Evolutionary conservation across 2,888 invertebrate genomes (phyloP), one percentile per base, ranked within the genome.

Genomic region (Synergus itoensis): DNA sequence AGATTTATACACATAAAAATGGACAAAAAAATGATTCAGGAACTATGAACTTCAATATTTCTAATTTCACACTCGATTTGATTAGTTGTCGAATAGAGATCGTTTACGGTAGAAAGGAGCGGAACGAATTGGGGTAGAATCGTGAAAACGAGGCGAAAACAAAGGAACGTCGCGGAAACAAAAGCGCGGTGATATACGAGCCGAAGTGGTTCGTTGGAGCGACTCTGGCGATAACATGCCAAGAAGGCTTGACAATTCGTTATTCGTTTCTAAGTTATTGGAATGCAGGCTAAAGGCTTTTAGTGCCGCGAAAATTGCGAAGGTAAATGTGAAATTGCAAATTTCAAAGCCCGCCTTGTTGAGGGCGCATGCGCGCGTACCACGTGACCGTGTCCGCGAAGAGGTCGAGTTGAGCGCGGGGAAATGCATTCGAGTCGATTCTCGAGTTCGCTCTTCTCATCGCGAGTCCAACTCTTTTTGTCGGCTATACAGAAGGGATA

Each of bases 401-500:
- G 67, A 43, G 4, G 11, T 48, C 45, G 48, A 48, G 48, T 48
- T 16, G 45, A 48, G 69, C 48, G 67, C n/a, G 57, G 36, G 73
- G 53, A 73, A 73, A 16, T 53, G n/a, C 73, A 73, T 53, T 69
- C 69, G 28, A 69, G 48, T 69, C 79, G 57, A 78, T 73, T 77
- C 69, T 75, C 60, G 79, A 79, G 82, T 81, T 76, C 36, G 80
- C 82, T 79, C 82, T 82, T 84, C 81, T 79, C 81, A 79, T 80
- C 84, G 76, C 76, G 79, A 76, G 79, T 78, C 75, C 77, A 77
- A 81, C 79, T 82, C 81, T 83, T 83, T 82, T 82, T 82, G 82
- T 79, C 78, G 82, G 77, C 87, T 87, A 88, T 88, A 89, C 91
- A 89, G 90, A 90, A 90, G 91, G 91, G 91, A 90, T 91, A 92